Base-by-base conservation (phyloP, 2,888 invertebrate genomes). In the Drosophila atroscutellata region DNA sequence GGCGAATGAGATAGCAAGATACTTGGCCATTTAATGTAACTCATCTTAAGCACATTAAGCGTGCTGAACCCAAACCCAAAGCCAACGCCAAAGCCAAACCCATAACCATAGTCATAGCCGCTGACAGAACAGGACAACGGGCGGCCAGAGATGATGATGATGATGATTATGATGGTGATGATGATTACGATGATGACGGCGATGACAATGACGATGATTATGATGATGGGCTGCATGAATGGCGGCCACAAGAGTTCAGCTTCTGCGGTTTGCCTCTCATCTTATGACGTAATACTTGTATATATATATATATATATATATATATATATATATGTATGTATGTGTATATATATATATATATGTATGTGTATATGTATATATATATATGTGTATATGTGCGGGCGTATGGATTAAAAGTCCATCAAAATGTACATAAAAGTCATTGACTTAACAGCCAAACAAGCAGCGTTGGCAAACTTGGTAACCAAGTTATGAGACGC, bases 341-440 rank as follows among this genome's bases (percentile, higher is more conserved):
- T 9, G 0, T 30, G 9, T 37, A 11, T 24, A n/a, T 42, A 36
- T 56, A 30, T 20, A 37, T 8, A 55, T 68, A 61, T n/a, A n/a
- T n/a, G n/a, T 54, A 45, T 45, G 59, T 54, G 61, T 39, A 60
- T 42, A 63, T 52, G 57, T 52, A 36, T 56, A 30, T 20, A 37
- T 8, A 55, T 68, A 61, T 54, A 45, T 45, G 59, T 54, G 61
- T 39, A 60, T 42, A 63, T 52, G 57, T 52, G 3, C 67, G 73
- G 58, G 73, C 75, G 54, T 73, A 79, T 90, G 86, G 90, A 90
- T 86, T 86, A 86, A 86, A 86, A 90, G 90, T 86, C 86, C 89
- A 86, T 86, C 86, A 90, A 90, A 89, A 83, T 86, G 86, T 86
- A 86, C 87, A 90, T 90, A 86, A 86, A 90, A 89, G 90, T 80